Base-by-base conservation (phyloP, 2,888 invertebrate genomes). In the Biston betularia region DNA sequence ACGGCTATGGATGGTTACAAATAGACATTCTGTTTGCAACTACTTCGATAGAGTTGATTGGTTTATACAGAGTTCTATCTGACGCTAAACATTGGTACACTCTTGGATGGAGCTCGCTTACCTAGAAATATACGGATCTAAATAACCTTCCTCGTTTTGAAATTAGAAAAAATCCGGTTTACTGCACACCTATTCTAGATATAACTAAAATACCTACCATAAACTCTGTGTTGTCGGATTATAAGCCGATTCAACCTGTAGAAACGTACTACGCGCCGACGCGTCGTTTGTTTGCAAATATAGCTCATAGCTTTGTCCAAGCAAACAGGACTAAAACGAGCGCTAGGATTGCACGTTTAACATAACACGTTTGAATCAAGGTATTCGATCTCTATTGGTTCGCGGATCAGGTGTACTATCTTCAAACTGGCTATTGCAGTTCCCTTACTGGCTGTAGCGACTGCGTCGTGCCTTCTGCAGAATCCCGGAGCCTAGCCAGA, bases 401-500 rank as follows among this genome's bases (percentile, higher is more conserved):
- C 34, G 49, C 34, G 33, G 1, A 6, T n/a, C 11, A 24, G 6
- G 33, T 33, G 33, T 12, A 7, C 4, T 14, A 14, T 10, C 12
- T 7, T 34, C 34, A 34, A 59, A 42, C 0, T 33, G 50, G 50
- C 14, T 12, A 14, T 45, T 34, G 35, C 9, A 55, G 6, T 8
- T 55, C 12, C 14, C 53, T 48, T 57, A 57, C 56, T 62, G 61
- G 15, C 3, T 0, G 15, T 33, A 34, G 34, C 8, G 57, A 14
- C 49, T 62, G 53, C 54, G 62, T 14, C 38, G 48, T 44, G 69
- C 62, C 65, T 67, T 75, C 75, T 75, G 73, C 75, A 77, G 73
- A 79, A 75, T 82, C 82, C 81, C 79, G 75, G 69, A 81, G 81
- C 80, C 79, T 64, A 71, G 79, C 84, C 81, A 79, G 74, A 71